phyloP scores from a whole-genome alignment of 2,888 invertebrate species.

The Lochmaea capreae region DNA sequence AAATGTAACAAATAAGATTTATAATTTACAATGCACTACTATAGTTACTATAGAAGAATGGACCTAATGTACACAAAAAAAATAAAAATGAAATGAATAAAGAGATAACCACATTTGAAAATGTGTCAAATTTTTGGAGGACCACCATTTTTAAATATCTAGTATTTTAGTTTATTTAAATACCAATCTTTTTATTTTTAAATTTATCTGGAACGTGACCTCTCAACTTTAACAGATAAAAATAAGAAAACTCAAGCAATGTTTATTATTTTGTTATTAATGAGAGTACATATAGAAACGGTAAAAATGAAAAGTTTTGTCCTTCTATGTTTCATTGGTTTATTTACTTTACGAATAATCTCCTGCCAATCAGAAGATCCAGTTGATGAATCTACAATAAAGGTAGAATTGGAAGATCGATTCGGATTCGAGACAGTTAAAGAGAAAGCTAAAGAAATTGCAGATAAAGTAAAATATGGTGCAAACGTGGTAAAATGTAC shows the following conservation, averaged over 20 bases:
- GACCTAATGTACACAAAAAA: too few relatives aligned
- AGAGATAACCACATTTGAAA: too few relatives aligned
- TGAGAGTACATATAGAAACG: background rate
- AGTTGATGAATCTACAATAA: background rate
- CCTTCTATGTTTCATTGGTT: background rate
- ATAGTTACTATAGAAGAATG: too few relatives aligned
- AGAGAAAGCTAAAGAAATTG: background rate
- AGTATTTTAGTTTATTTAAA: too few relatives aligned
- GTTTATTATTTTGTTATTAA: background rate
- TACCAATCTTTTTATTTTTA: too few relatives aligned
- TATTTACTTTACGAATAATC: background rate
- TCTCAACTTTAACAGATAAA: background rate
- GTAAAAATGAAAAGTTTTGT: background rate
- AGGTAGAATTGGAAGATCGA: background rate
- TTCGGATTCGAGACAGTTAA: background rate
- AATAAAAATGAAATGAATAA: too few relatives aligned
- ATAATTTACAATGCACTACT: too few relatives aligned
- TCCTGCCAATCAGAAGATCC: background rate
- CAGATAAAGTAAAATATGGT: slow-evolving; percentile 9
- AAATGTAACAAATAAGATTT: too few relatives aligned
- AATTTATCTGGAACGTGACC: background rate
- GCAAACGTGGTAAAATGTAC: slow-evolving; percentile 13
- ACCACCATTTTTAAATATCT: too few relatives aligned
- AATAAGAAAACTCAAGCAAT: background rate
- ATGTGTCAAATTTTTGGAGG: too few relatives aligned